A percentile compares a stretch with the other conserved stretches of the same genome.
phyloP scores from a whole-genome alignment of 2,113 vertebrate genomes.

The Potamarius usumacintae region DNA sequence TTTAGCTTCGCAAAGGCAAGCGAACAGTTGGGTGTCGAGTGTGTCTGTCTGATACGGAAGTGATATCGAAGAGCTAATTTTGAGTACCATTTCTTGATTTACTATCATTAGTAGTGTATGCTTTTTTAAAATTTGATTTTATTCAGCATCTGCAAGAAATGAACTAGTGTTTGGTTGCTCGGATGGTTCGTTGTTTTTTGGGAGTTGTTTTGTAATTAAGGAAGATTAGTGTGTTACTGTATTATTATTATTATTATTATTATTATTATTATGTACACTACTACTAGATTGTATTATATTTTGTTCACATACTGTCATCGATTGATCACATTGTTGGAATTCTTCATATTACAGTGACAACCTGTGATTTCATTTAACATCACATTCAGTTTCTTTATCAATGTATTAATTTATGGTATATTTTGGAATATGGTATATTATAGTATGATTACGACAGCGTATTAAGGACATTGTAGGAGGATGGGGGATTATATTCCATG shows the following conservation, averaged over 20 bases:
- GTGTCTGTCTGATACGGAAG: conserved; percentile 14
- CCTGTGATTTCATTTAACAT: conserved; percentile 24
- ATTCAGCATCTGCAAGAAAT: neutral
- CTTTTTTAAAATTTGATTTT: neutral
- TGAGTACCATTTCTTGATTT: conserved; percentile 30
- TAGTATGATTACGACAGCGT: neutral
- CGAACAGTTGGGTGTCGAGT: neutral
- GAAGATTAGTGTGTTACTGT: neutral
- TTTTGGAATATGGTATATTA: conserved; percentile 2
- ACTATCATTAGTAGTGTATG: conserved; percentile 7
- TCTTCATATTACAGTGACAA: conserved; percentile 10
- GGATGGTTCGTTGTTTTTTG: neutral
- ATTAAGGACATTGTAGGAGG: no score
- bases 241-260: neutral
- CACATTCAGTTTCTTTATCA: conserved; percentile 27
- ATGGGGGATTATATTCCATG: no score
- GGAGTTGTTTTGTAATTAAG: neutral
- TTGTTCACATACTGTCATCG: neutral
- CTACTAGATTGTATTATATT: conserved; percentile 40
- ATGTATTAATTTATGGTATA: conserved; percentile 22
- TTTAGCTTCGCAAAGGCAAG: conserved; percentile 2
- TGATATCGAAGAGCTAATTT: conserved; percentile 22
- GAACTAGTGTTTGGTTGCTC: neutral
- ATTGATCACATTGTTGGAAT: conserved; percentile 10
- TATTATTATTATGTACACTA: conserved; percentile 31